Evolutionary conservation across 2,888 invertebrate genomes (phyloP), one percentile per base, ranked within the genome.

Genomic region (Anoncus sp.): DNA sequence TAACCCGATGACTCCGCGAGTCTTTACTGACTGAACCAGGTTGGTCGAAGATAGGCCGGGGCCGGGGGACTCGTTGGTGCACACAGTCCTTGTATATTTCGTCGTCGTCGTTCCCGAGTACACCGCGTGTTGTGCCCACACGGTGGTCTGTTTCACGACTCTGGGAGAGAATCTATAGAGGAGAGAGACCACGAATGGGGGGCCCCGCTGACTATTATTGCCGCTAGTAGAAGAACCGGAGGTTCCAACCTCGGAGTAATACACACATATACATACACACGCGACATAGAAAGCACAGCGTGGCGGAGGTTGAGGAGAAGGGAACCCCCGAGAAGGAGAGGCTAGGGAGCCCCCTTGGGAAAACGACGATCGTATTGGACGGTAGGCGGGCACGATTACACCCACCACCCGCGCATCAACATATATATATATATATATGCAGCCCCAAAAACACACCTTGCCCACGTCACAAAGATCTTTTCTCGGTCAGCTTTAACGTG

Each of bases 321-420:
- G 87, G 89, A 86, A 86, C 86, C 87, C 83, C n/a, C n/a, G n/a
- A n/a, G 87, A 86, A 86, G 87, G 88, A 88, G 87, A 86, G 86
- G 84, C 85, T 83, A 82, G 88, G 87, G 87, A 87, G 86, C 87
- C 87, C 89, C 89, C 88, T 84, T 88, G 89, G 89, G 88, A 87
- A 88, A 87, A 86, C 86, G 83, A 85, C 87, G 86, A 88, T 88
- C 90, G 90, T 85, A 91, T 91, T 90, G 91, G 91, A 88, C 89
- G 90, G 89, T 88, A 88, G 91, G 91, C 90, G 90, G 88, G 89
- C 86, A 88, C 84, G 86, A 86, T 85, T 86, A 87, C 87, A 89
- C 89, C 88, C 87, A 87, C 90, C 86, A 86, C 81, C 79, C 80
- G 66, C 76, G 66, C 79, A 73, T 55, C 47, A 62, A 76, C 77